A percentile compares a stretch with the other conserved stretches of the same genome.
These are phyloP conservation scores for Macropodus opercularis DNA, from an alignment of 2,797 vertebrate species.

Conservation along the genomic window DNA sequence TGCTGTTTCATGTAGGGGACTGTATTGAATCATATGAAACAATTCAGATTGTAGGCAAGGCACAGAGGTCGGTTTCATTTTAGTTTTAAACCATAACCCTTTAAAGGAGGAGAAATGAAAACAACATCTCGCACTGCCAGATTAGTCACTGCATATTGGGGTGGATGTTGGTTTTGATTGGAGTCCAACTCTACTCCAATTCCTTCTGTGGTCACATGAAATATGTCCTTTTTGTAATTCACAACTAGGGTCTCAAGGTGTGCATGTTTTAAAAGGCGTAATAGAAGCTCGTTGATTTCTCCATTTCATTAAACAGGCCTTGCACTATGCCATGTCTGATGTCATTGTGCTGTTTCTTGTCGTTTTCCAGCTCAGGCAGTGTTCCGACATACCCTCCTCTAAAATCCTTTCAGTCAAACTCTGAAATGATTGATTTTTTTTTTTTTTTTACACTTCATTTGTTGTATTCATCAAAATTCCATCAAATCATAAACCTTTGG, in stretches of 20 bases:
- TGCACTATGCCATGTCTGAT: conserved; percentile 68
- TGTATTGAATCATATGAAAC: conserved; percentile 61
- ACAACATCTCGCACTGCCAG: conserved; percentile 70
- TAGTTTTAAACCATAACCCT: conserved; percentile 50
- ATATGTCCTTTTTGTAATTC: conserved; percentile 66
- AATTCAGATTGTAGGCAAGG: conserved; percentile 42
- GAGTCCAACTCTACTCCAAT: conserved; percentile 61
- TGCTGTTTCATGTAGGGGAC: conserved; percentile 54
- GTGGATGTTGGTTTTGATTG: conserved; percentile 73
- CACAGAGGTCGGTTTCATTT: conserved; percentile 49
- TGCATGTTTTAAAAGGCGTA: conserved; percentile 59
- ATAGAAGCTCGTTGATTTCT: conserved; percentile 71
- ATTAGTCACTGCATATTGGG: conserved; percentile 73
- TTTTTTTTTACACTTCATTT: conserved; percentile 79
- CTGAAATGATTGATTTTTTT: conserved; percentile 73
- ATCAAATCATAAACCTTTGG: conserved; percentile 65
- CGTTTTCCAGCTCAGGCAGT: conserved; percentile 67
- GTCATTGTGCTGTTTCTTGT: conserved; percentile 76
- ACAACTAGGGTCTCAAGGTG: conserved; percentile 53
- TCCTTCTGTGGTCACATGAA: conserved; percentile 67
- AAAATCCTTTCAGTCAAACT: conserved; percentile 60
- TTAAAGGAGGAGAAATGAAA: conserved; percentile 60
- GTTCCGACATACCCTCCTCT: conserved; percentile 60
- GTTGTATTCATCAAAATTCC: conserved; percentile 67
- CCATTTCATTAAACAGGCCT: conserved; percentile 69